Conservation (phyloP, 2,797 vertebrate species). For the Pristis pectinata region DNA sequence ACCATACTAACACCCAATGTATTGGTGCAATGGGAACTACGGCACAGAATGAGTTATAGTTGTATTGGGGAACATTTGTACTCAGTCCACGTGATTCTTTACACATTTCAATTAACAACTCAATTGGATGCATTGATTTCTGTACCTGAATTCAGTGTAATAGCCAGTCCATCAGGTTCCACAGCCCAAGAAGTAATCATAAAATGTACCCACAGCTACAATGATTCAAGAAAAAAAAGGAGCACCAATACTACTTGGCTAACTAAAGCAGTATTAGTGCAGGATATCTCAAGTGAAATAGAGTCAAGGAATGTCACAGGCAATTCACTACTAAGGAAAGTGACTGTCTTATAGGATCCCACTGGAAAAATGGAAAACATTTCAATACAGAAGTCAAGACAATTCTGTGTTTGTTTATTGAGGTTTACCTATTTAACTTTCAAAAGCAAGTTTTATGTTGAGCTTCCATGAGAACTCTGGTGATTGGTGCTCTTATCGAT, state of each 20-base stretch:
- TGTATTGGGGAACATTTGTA: not conserved
- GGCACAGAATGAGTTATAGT: not conserved
- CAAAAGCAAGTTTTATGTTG: not conserved
- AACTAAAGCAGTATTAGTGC: not conserved
- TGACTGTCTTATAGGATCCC: not conserved
- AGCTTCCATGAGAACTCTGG: not conserved
- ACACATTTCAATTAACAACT: not conserved
- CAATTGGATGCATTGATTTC: not conserved
- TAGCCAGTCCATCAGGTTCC: not conserved
- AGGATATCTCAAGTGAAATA: not conserved
- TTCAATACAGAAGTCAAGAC: not conserved
- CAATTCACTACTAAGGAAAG: not conserved
- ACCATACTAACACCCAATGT: not conserved
- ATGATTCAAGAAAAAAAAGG: not conserved
- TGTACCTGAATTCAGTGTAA: not conserved
- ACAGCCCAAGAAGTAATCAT: not conserved
- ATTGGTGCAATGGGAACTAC: not conserved
- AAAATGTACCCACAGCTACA: not conserved
- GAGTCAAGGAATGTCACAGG: not conserved
- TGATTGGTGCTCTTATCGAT: not conserved
- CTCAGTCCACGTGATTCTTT: not conserved
- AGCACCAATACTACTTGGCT: not conserved
- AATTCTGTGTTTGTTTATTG: not conserved
- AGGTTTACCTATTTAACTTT: not conserved
- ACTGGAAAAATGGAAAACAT: not conserved